phyloP scores from a whole-genome alignment of 2,113 vertebrate species.

The Acanthochromis polyacanthus region DNA sequence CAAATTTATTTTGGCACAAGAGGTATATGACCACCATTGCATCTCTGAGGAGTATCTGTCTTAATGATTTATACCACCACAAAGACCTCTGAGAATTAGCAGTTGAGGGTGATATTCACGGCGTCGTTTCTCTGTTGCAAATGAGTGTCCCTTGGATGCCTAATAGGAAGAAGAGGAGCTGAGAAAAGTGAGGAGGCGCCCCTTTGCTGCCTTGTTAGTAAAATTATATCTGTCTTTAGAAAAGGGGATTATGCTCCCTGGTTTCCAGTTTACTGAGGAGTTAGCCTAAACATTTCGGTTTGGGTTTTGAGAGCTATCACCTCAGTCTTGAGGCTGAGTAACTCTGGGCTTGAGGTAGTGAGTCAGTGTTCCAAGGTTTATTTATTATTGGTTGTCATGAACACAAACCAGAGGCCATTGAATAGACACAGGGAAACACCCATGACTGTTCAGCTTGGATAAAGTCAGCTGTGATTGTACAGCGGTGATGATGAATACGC shows the following conservation, averaged over 20 bases:
- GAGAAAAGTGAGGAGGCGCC: slow-evolving; percentile 36
- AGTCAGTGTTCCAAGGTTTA: slow-evolving; percentile 73
- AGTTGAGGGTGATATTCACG: slow-evolving; percentile 82
- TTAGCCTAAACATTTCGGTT: slow-evolving; percentile 49
- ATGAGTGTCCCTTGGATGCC: slow-evolving; percentile 71
- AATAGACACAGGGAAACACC: slow-evolving; percentile 66
- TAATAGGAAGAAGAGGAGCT: slow-evolving; percentile 56
- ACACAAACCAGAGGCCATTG: slow-evolving; percentile 75
- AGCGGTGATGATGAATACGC: slow-evolving; percentile 40
- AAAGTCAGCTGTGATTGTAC: slow-evolving; percentile 47
- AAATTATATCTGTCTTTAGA: slow-evolving; percentile 45
- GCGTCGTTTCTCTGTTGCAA: slow-evolving; percentile 74
- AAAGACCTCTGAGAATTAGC: slow-evolving; percentile 83
- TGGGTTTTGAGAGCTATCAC: slow-evolving; percentile 37
- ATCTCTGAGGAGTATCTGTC: slow-evolving; percentile 86
- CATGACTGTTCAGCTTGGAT: slow-evolving; percentile 44
- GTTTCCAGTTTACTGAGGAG: slow-evolving; percentile 49
- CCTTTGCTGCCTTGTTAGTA: slow-evolving; percentile 33
- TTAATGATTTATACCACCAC: slow-evolving; percentile 86
- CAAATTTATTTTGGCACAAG: slow-evolving; percentile 73
- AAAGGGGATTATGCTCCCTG: slow-evolving; percentile 33
- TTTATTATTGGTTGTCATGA: slow-evolving; percentile 82
- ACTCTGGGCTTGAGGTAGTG: slow-evolving; percentile 44
- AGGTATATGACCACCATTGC: slow-evolving; percentile 75
- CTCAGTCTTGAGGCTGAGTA: slow-evolving; percentile 38